phyloP scores from a whole-genome alignment of 2,797 vertebrate genomes.

The Leucoraja ocellata region DNA sequence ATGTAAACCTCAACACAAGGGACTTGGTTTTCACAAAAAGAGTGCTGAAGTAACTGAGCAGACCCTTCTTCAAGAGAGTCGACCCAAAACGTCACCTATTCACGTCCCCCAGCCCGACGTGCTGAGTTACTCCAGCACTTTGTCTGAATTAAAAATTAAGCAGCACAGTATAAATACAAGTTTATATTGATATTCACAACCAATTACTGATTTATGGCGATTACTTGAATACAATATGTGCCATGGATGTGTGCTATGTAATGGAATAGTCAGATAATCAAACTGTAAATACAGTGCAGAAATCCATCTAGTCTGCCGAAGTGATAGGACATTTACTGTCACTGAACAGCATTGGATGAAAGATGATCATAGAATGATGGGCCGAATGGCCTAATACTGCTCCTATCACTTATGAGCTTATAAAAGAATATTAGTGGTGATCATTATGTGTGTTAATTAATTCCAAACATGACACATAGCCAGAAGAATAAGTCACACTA shows the following conservation, averaged over 20 bases:
- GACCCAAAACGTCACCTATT: no score
- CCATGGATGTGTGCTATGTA: not conserved
- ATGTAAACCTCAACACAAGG: not conserved
- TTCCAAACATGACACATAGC: not conserved
- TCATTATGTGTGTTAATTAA: not conserved
- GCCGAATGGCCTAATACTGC: no score
- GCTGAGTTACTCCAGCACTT: no score
- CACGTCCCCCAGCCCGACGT: no score
- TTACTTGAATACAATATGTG: not conserved
- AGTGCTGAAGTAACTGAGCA: no score
- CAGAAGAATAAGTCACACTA: not conserved
- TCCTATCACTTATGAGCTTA: no score
- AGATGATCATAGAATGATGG: no score
- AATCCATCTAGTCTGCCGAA: not conserved
- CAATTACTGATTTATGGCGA: not conserved
- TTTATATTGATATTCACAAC: not conserved
- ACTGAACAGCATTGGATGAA: not conserved
- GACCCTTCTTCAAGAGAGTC: no score
- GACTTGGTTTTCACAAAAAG: no score
- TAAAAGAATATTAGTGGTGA: not conserved
- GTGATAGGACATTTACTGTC: no score
- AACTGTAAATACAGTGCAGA: no score
- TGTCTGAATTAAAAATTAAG: not conserved
- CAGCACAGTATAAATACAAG: not conserved
- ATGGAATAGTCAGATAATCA: no score